Evolutionary conservation across 2,888 invertebrate species (phyloP).

Genomic region (Pristionchus exspectatus): DNA sequence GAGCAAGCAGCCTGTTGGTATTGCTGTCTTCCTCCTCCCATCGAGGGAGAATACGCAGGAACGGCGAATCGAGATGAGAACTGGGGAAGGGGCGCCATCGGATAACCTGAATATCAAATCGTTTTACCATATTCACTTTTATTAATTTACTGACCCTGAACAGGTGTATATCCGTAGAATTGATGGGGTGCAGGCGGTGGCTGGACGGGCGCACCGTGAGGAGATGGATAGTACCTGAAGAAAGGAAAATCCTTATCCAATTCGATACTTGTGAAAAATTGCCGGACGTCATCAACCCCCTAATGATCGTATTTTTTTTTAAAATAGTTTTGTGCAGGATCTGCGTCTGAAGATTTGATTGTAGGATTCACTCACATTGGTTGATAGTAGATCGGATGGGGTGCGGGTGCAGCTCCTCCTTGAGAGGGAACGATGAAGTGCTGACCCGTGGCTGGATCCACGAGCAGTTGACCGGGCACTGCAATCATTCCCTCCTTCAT

Average conservation of each 20-base stretch:
- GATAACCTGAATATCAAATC: not conserved
- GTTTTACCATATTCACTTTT: not conserved
- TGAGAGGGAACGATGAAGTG: slow-evolving; percentile 54
- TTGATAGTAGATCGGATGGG: slow-evolving; percentile 48
- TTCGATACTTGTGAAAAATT: too few relatives aligned
- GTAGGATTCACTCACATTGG: slow-evolving; percentile 42
- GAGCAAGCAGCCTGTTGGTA: slow-evolving; percentile 55
- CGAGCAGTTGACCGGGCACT: slow-evolving; percentile 51
- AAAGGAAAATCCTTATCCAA: not conserved
- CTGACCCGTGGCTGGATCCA: slow-evolving; percentile 53
- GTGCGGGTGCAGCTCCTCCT: not conserved
- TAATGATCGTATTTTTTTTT: not conserved
- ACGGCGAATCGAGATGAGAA: slow-evolving; percentile 55
- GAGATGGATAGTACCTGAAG: slow-evolving; percentile 34
- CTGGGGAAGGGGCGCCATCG: slow-evolving; percentile 53
- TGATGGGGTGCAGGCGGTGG: not conserved
- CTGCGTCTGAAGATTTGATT: not conserved
- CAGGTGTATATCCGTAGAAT: slow-evolving; percentile 50
- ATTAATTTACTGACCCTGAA: slow-evolving; percentile 15
- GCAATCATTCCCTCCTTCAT: not conserved
- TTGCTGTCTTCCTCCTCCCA: slow-evolving; percentile 14
- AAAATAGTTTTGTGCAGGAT: not conserved
- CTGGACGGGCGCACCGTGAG: slow-evolving; percentile 30
- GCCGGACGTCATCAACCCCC: too few relatives aligned
- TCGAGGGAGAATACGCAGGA: slow-evolving; percentile 29